Base-by-base conservation (phyloP, 2,888 invertebrate species). In the Drosophila pseudotakahashii region DNA sequence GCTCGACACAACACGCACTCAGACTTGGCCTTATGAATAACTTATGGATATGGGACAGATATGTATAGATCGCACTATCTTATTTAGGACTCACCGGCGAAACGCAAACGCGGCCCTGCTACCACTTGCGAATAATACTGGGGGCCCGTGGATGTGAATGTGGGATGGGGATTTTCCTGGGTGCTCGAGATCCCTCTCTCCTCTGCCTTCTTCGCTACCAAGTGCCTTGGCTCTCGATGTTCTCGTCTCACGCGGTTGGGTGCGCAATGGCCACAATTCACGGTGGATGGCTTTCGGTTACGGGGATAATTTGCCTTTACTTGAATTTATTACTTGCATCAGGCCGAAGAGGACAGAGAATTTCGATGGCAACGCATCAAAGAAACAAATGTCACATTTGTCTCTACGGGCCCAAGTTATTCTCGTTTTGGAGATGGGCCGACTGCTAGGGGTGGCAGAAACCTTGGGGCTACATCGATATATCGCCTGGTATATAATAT, bases 291-390 rank as follows among this genome's bases (percentile, higher is more conserved):
- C 39, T 68, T 30, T 36, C 44, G 32, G 36, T 42, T 37, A 61
- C 62, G 36, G 72, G 54, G 44, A 23, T 52, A 75, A 85, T 73
- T 77, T 79, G 55, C 67, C 68, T 62, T 58, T 51, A 81, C 80
- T 76, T 52, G 6, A 83, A 82, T 83, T 81, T 86, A 39, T 54
- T 62, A 63, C 59, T 48, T 76, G 78, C 75, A 76, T 71, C 57
- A 59, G 69, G 64, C 73, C 55, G 58, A 77, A 68, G 64, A 54
- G 53, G 60, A 80, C 80, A 67, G 68, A 76, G 63, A 81, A 83
- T 81, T 86, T 86, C 70, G 83, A 77, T 58, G 75, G 67, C 78
- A 80, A 84, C 73, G 71, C 71, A 62, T 70, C 48, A 69, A 67
- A 50, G 48, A 60, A 73, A 73, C 68, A 68, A 59, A 52, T 58